These are phyloP conservation scores for Caenorhabditis sulstoni DNA, from an alignment of 2,888 invertebrate genomes.

Conservation along the genomic window DNA sequence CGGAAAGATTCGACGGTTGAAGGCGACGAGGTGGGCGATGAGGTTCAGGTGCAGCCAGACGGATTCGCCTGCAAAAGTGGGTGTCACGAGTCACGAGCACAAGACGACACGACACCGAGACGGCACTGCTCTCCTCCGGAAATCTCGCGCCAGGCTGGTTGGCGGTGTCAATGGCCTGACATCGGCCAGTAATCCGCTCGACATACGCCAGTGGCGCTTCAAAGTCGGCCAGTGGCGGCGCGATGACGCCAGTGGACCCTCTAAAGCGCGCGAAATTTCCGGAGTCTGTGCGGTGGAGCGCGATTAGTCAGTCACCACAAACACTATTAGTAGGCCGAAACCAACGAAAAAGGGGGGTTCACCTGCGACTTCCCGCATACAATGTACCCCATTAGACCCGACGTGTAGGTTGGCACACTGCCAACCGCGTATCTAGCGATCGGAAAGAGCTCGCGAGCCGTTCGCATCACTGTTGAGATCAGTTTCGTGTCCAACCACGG, in stretches of 20 bases:
- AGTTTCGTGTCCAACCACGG: slow-evolving; percentile 87
- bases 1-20: slow-evolving; percentile 88
- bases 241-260: too few relatives aligned
- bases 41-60: slow-evolving; percentile 87
- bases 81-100: background rate
- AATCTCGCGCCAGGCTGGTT: too few relatives aligned
- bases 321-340: too few relatives aligned
- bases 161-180: too few relatives aligned
- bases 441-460: slow-evolving; percentile 86
- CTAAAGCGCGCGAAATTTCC: too few relatives aligned
- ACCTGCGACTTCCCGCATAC: slow-evolving; percentile 87
- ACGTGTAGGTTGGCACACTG: slow-evolving; percentile 94
- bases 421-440: slow-evolving; percentile 88
- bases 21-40: slow-evolving; percentile 87
- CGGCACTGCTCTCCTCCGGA: too few relatives aligned
- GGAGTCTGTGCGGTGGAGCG: too few relatives aligned
- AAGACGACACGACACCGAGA: slow-evolving; percentile 8
- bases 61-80: slow-evolving; percentile 85
- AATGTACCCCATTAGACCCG: slow-evolving; percentile 95
- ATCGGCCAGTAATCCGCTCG: too few relatives aligned
- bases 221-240: too few relatives aligned
- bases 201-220: too few relatives aligned
- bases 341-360: too few relatives aligned
- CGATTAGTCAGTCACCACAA: too few relatives aligned
- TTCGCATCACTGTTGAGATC: slow-evolving; percentile 85